Evolutionary conservation across 2,888 invertebrate genomes (phyloP).

Genomic region (Brachylomia viminalis): DNA sequence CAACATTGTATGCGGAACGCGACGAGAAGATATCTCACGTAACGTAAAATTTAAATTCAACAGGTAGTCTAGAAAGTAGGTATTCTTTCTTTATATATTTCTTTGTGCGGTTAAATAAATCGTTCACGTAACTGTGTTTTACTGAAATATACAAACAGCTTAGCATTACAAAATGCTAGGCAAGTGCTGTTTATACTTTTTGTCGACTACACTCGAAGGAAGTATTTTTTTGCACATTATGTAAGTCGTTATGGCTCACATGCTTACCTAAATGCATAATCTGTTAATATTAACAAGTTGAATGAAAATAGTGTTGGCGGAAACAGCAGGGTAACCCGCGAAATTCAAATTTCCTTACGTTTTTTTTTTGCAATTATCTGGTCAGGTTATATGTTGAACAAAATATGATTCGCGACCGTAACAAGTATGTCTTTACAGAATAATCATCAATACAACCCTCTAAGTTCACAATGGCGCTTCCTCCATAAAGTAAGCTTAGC

Average conservation of each 20-base stretch:
- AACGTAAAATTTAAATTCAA: constrained; percentile 81
- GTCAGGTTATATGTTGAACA: too few species aligned
- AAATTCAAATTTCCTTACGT: too few species aligned
- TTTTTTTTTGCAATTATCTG: too few species aligned
- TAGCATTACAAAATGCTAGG: constrained; percentile 45
- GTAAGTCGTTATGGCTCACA: constrained; percentile 39
- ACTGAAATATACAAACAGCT: constrained; percentile 40
- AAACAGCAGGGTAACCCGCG: too few species aligned
- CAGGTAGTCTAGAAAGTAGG: constrained; percentile 79
- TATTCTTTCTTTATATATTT: constrained; percentile 56
- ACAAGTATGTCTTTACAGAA: too few species aligned
- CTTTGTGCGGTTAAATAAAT: constrained; percentile 63
- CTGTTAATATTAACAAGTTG: constrained; percentile 21
- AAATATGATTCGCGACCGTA: too few species aligned
- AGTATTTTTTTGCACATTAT: constrained; percentile 39
- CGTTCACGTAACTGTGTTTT: constrained; percentile 70
- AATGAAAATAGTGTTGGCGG: constrained; percentile 10
- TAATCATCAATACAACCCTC: too few species aligned
- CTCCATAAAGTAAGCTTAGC: neutral
- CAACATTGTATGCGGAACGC: constrained; percentile 51
- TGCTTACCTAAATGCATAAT: constrained; percentile 47
- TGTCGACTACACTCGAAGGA: constrained; percentile 9
- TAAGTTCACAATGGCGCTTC: too few species aligned
- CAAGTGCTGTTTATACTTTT: constrained; percentile 39
- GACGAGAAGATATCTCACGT: constrained; percentile 71